These are phyloP conservation scores for Centropus unirufus DNA, from an alignment of 2,113 vertebrate genomes.

Conservation along the genomic window DNA sequence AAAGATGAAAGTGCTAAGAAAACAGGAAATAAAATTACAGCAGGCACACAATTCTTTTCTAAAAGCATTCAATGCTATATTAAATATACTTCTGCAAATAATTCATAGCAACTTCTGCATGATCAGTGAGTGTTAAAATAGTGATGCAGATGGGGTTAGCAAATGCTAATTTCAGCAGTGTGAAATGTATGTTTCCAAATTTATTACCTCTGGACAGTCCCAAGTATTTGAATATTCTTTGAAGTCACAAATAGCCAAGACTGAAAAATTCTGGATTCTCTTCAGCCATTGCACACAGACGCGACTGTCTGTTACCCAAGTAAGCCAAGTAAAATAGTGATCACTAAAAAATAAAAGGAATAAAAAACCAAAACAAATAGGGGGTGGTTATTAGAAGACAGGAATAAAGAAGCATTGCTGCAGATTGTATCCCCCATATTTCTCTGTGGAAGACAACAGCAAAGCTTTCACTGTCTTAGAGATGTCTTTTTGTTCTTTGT, in stretches of 20 bases:
- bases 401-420: background rate
- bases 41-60: background rate
- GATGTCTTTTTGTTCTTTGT: background rate
- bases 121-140: background rate
- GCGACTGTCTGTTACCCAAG: conserved; percentile 89
- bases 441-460: background rate
- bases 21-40: background rate
- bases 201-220: conserved; percentile 85
- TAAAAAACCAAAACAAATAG: background rate
- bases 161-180: background rate
- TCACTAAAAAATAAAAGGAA: conserved; percentile 79
- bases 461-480: background rate
- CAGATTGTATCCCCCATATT: background rate
- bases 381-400: background rate
- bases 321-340: conserved; percentile 92
- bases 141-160: background rate
- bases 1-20: background rate
- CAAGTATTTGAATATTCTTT: conserved; percentile 78
- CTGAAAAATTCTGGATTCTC: conserved; percentile 89
- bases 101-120: background rate
- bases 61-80: background rate
- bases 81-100: background rate
- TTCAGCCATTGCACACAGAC: conserved; percentile 92
- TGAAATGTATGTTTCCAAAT: background rate
- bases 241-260: conserved; percentile 91